These are phyloP conservation scores for Aphrocallistes beatrix DNA, from an alignment of 37 sponge, comb jelly and placozoan species.

Conservation along the genomic window DNA sequence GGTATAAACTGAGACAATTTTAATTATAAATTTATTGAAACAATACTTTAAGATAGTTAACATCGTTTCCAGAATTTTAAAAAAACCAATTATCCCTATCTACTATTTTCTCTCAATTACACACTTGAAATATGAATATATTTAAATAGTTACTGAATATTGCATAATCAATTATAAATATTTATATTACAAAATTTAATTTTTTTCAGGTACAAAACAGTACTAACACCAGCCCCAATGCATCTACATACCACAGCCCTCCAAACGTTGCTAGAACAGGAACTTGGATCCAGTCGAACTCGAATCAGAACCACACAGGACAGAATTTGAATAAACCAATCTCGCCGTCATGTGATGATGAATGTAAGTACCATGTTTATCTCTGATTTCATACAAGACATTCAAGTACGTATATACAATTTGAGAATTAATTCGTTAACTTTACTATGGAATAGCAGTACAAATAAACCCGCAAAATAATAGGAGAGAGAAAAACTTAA, in stretches of 20 bases:
- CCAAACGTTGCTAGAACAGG: background rate
- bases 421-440: no score
- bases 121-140: background rate
- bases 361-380: no score
- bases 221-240: background rate
- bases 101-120: no score
- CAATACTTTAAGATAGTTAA: no score
- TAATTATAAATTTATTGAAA: no score
- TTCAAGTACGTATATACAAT: no score
- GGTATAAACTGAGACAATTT: no score
- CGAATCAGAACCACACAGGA: background rate
- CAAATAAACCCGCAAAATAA: no score
- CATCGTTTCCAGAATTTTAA: no score
- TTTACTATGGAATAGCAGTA: no score
- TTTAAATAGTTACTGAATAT: background rate
- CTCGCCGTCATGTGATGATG: background rate
- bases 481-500: no score
- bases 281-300: background rate
- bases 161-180: background rate
- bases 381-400: background rate
- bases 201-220: background rate
- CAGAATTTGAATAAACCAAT: conserved; percentile 8
- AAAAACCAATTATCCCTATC: no score
- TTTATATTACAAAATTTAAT: background rate
- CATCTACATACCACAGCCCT: background rate